Evolutionary conservation across 2,888 invertebrate genomes (phyloP), one percentile per base, ranked within the genome.

Genomic region (Cyclophora punctaria): DNA sequence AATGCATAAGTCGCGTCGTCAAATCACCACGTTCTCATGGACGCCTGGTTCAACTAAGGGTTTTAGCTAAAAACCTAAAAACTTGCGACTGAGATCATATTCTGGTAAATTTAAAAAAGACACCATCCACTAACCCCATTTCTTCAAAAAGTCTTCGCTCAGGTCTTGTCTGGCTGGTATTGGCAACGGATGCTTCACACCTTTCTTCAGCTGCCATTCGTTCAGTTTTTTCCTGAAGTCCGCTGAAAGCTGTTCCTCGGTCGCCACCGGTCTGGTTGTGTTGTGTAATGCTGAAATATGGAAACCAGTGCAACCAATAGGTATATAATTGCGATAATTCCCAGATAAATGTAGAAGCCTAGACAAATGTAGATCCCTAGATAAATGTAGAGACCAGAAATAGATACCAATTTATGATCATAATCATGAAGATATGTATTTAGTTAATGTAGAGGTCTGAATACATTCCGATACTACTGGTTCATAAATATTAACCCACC

Each of bases 141-240:
- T 96, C 67, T 93, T 93, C 41, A 93, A 90, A 73, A 96, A 96
- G 66, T 96, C 96, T 53, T 96, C 94, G 34, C 94, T 93, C 6
- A 96, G 83, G 59, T 93, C 92, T 59, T 91, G 90, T 51, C 91
- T 88, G 34, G 92, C 93, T 0, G 92, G 91, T 48, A 90, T 73
- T 0, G 90, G 83, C 0, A 83, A 79, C 0, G 88, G 88, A 49
- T 85, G 86, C 45, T 76, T 76, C 4, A 77, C 80, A 0, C 85
- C 92, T 65, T 92, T 93, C 66, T 91, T 92, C 49, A 92, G 91
- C 67, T 96, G 94, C 97, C 96, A 97, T 75, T 96, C 96, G 59
- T 93, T 92, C 35, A 97, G 81, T 73, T 96, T 96, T 75, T 95
- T 95, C 47, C 93, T 91, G 71, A 95, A 95, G 66, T 95, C 95